These are phyloP conservation scores for Agelaius phoeniceus DNA, from an alignment of 2,113 vertebrate species.

Conservation along the genomic window DNA sequence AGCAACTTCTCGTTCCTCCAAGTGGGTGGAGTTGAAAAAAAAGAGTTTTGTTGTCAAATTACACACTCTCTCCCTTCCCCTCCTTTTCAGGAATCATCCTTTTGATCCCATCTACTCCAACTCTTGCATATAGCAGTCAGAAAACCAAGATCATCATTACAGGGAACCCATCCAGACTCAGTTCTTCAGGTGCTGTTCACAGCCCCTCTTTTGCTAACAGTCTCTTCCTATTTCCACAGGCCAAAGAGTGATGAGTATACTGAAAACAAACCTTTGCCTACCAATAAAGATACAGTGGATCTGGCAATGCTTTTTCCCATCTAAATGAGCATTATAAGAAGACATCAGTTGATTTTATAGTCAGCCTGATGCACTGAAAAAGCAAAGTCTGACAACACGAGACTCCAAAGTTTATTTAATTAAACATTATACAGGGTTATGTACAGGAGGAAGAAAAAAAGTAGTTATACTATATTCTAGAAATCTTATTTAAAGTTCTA, in stretches of 20 bases:
- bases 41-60: not conserved
- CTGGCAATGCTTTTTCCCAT: not conserved
- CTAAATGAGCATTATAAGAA: not conserved
- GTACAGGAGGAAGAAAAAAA: not conserved
- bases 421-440: not conserved
- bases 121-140: not conserved
- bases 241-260: not conserved
- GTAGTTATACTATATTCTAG: not conserved
- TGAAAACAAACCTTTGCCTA: not conserved
- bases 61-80: not conserved
- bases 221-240: not conserved
- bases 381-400: not conserved
- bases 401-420: not conserved
- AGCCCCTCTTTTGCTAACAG: not conserved
- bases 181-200: not conserved
- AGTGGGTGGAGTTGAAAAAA: not conserved
- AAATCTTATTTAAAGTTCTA: constrained; percentile 18
- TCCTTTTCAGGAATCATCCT: not conserved
- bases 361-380: not conserved
- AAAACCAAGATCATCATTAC: not conserved
- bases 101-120: not conserved
- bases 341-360: not conserved
- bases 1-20: not conserved
- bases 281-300: not conserved
- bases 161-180: not conserved